Conservation (phyloP, 2,888 invertebrate species). For the Aromia moschata region DNA sequence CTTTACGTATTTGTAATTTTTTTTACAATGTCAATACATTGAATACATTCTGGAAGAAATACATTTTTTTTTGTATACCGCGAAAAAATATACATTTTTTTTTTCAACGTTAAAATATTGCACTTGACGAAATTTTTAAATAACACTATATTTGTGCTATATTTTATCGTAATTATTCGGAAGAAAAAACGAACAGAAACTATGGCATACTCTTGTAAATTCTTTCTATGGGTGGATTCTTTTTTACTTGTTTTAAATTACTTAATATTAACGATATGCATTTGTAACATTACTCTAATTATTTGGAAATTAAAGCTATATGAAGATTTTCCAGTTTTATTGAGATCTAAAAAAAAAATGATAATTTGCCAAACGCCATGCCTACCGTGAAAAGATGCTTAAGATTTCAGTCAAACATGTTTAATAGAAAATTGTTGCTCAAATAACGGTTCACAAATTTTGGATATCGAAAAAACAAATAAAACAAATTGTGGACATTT, state of each 20-base stretch:
- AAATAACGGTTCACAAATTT: neutral
- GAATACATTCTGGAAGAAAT: constrained; percentile 59
- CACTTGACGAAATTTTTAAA: constrained; percentile 51
- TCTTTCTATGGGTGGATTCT: constrained; percentile 54
- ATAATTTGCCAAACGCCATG: constrained; percentile 1
- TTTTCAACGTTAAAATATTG: constrained; percentile 56
- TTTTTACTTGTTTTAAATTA: constrained; percentile 50
- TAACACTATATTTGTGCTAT: constrained; percentile 46
- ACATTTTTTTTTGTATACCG: constrained; percentile 53
- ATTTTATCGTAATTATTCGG: constrained; percentile 44
- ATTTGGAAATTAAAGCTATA: constrained; percentile 58
- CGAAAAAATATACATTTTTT: constrained; percentile 57
- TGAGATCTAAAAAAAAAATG: constrained; percentile 44
- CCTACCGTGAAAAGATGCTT: neutral
- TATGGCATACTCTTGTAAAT: constrained; percentile 47
- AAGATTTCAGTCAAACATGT: neutral
- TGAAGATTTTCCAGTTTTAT: constrained; percentile 39
- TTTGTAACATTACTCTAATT: constrained; percentile 53
- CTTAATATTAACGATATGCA: constrained; percentile 61
- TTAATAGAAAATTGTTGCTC: too few species aligned
- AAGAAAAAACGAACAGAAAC: constrained; percentile 42
- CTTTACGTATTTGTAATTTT: constrained; percentile 59
- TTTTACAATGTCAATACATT: constrained; percentile 61
- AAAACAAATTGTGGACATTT: too few species aligned
- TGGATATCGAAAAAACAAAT: too few species aligned